Evolutionary conservation across 1,140 invertebrate genomes (phyloP).

Genomic region (Drosophila melanica): DNA sequence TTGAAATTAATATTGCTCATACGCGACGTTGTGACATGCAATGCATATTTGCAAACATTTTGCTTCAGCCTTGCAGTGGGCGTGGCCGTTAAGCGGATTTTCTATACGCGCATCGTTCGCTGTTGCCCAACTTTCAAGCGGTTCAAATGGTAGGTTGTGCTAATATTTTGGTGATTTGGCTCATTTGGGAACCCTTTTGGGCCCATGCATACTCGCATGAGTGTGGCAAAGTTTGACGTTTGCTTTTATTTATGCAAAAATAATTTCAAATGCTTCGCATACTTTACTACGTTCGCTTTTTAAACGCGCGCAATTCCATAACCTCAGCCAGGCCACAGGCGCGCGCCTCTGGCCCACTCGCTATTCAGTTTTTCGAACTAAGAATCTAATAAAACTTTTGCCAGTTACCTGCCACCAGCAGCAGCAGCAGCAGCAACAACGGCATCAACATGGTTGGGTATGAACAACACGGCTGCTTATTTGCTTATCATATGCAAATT

Average conservation of each 20-base stretch:
- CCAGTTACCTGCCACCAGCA: conserved; percentile 59
- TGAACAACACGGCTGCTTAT: conserved; percentile 64
- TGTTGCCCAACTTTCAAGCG: conserved; percentile 28
- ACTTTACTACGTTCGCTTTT: conserved; percentile 60
- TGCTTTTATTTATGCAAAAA: conserved; percentile 75
- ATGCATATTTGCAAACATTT: conserved; percentile 71
- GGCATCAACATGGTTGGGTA: conserved; percentile 9
- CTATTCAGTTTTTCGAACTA: conserved; percentile 46
- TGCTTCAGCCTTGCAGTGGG: conserved; percentile 19
- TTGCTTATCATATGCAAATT: conserved; percentile 82
- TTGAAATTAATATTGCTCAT: conserved; percentile 71
- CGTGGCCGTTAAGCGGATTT: conserved; percentile 50
- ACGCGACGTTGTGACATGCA: conserved; percentile 33
- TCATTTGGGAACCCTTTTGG: conserved; percentile 69
- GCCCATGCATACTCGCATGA: conserved; percentile 15
- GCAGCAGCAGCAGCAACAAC: conserved; percentile 32
- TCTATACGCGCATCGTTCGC: conserved; percentile 6
- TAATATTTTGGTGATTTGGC: conserved; percentile 57
- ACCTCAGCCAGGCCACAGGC: conserved; percentile 58
- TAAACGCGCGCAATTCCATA: conserved; percentile 63
- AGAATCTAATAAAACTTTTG: conserved; percentile 82
- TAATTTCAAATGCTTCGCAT: conserved; percentile 76
- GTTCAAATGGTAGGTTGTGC: conserved; percentile 41
- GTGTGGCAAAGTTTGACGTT: conserved; percentile 39
- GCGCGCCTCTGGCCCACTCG: conserved; percentile 16